Evolutionary conservation across 2,888 invertebrate genomes (phyloP).

Genomic region (Rotaria macrura): DNA sequence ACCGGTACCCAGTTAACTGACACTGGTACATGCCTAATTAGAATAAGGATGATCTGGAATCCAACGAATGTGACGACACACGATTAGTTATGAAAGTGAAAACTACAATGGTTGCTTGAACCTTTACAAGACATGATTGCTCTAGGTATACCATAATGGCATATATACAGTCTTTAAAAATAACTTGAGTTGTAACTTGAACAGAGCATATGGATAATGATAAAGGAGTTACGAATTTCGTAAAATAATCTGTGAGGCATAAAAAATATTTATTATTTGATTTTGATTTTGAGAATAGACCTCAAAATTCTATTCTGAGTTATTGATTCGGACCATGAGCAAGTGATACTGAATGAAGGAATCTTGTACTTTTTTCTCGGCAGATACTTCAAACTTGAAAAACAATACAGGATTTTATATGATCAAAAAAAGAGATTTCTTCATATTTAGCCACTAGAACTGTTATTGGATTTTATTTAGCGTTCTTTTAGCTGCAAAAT

Average conservation of each 20-base stretch:
- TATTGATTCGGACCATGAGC: background rate
- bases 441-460: too few relatives aligned
- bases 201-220: background rate
- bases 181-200: background rate
- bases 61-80: slow-evolving; percentile 35
- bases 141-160: slow-evolving; percentile 3
- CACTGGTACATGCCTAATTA: too few relatives aligned
- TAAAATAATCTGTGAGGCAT: background rate
- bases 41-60: slow-evolving; percentile 25
- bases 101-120: background rate
- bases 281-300: background rate
- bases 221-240: background rate
- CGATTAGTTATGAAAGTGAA: slow-evolving; percentile 35
- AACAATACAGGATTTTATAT: too few relatives aligned
- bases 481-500: too few relatives aligned
- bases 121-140: slow-evolving; percentile 10
- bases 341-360: background rate
- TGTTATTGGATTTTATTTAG: too few relatives aligned
- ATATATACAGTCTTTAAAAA: slow-evolving; percentile 9
- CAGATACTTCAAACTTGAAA: too few relatives aligned
- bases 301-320: background rate
- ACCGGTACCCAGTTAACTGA: too few relatives aligned
- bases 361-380: too few relatives aligned
- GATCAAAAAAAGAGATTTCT: too few relatives aligned
- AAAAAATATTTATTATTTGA: background rate